Conservation (phyloP, 64 coral and sea anemone genomes). For the Montipora cactus region DNA sequence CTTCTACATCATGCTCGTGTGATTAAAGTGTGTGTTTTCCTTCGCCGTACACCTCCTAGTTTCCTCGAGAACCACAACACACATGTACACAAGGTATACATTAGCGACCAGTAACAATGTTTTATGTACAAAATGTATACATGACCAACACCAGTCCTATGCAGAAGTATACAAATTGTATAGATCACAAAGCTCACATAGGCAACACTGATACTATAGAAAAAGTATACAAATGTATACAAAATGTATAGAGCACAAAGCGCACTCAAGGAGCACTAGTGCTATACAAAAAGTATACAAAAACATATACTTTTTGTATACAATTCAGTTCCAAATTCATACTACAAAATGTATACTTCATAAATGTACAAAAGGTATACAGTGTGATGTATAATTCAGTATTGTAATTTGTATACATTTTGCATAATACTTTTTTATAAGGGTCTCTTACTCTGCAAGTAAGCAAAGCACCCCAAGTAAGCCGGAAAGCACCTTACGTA, state of each 20-base stretch:
- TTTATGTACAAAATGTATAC: background rate
- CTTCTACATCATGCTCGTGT: too few relatives aligned
- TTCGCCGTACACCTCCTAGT: too few relatives aligned
- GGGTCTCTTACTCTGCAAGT: background rate
- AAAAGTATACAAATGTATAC: slow-evolving; percentile 14
- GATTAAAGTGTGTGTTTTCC: too few relatives aligned
- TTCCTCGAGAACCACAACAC: too few relatives aligned
- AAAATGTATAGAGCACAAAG: slow-evolving; percentile 5
- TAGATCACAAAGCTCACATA: background rate
- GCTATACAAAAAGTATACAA: slow-evolving; percentile 7
- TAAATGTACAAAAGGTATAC: slow-evolving; percentile 5
- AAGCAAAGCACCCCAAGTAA: too few relatives aligned
- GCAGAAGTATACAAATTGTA: background rate
- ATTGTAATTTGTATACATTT: background rate
- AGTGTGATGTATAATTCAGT: background rate
- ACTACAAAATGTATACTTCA: background rate
- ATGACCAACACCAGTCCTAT: background rate
- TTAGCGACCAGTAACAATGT: background rate
- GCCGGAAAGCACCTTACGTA: too few relatives aligned
- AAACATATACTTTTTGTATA: background rate
- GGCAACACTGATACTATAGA: background rate
- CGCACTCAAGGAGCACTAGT: background rate
- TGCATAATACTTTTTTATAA: slow-evolving; percentile 2
- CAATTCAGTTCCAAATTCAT: background rate
- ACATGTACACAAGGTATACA: too few relatives aligned